Percentiles rank a stretch among this genome's conserved stretches.
Evolutionary conservation across 2,797 vertebrate genomes (phyloP).

Genomic region (Sparus aurata): DNA sequence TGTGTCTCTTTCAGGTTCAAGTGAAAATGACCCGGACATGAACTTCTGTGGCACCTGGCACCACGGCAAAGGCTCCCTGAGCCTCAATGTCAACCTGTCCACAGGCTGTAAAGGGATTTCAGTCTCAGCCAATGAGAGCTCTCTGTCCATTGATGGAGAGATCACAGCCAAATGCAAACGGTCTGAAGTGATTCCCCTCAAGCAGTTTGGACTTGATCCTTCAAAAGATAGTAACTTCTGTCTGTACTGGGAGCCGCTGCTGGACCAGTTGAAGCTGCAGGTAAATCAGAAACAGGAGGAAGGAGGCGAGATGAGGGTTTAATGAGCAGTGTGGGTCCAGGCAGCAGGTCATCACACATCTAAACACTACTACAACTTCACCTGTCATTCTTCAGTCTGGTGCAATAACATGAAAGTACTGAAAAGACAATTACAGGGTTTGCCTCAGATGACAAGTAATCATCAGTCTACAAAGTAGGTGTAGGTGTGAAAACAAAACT

Average conservation of each 20-base stretch:
- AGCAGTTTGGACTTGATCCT: fast-evolving
- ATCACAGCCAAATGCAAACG: conserved; percentile 68
- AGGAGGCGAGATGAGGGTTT: not conserved
- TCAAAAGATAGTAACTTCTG: conserved; percentile 55
- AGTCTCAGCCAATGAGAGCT: conserved; percentile 71
- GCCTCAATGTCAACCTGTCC: conserved; percentile 65
- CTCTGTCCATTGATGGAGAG: conserved; percentile 71
- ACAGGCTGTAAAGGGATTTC: conserved; percentile 66
- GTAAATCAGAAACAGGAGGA: conserved; percentile 24
- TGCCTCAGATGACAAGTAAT: not conserved
- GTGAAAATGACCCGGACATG: conserved; percentile 66
- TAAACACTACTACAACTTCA: not conserved
- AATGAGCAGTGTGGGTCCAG: not conserved
- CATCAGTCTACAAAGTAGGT: not conserved
- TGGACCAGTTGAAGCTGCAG: conserved; percentile 78
- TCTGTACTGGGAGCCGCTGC: conserved; percentile 82
- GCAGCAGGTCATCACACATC: not conserved
- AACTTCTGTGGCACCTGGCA: conserved; percentile 81
- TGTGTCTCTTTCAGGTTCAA: conserved; percentile 56
- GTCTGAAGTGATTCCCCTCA: not conserved
- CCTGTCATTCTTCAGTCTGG: not conserved
- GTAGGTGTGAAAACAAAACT: conserved; percentile 15
- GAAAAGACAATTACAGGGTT: not conserved
- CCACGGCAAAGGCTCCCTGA: conserved; percentile 34
- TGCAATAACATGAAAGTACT: not conserved